Conservation (phyloP, 2,797 vertebrate genomes). For the Microctenopoma steveboyesi region DNA sequence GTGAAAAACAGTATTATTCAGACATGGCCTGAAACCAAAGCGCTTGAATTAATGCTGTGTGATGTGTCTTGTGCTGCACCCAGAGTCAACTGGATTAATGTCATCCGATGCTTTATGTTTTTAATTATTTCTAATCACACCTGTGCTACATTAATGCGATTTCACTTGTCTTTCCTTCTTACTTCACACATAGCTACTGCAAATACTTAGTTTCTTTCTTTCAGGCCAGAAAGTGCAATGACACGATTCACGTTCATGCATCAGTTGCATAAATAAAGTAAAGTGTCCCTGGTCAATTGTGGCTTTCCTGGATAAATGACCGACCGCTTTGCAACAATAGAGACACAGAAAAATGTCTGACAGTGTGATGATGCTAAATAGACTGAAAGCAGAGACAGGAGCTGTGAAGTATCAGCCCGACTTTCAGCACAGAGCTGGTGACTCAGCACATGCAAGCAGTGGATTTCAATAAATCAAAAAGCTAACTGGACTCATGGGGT, state of each 20-base stretch:
- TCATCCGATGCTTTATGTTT: constrained; percentile 21
- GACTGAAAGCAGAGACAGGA: constrained; percentile 62
- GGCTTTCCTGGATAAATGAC: constrained; percentile 49
- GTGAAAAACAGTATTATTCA: not conserved
- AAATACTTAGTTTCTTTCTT: not conserved
- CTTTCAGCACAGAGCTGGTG: constrained; percentile 72
- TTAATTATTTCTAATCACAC: constrained; percentile 7
- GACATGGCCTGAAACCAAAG: not conserved
- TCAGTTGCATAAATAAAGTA: constrained; percentile 40
- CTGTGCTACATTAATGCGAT: constrained; percentile 8
- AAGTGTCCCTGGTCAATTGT: constrained; percentile 50
- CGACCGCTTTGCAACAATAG: constrained; percentile 24
- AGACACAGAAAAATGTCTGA: constrained; percentile 52
- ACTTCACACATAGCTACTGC: not conserved
- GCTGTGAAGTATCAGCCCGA: constrained; percentile 67
- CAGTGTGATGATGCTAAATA: constrained; percentile 67
- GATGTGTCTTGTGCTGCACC: constrained; percentile 11
- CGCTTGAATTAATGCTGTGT: constrained; percentile 11
- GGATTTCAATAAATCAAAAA: constrained; percentile 83
- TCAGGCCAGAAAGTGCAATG: constrained; percentile 9
- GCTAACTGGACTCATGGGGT: constrained; percentile 74
- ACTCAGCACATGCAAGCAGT: constrained; percentile 75
- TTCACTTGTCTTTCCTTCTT: constrained; percentile 17
- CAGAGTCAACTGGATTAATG: constrained; percentile 20
- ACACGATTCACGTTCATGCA: constrained; percentile 18